Evolutionary conservation across 2,113 vertebrate species (phyloP), one percentile per base, ranked within the genome.

Genomic region (Brevimyrus niger): DNA sequence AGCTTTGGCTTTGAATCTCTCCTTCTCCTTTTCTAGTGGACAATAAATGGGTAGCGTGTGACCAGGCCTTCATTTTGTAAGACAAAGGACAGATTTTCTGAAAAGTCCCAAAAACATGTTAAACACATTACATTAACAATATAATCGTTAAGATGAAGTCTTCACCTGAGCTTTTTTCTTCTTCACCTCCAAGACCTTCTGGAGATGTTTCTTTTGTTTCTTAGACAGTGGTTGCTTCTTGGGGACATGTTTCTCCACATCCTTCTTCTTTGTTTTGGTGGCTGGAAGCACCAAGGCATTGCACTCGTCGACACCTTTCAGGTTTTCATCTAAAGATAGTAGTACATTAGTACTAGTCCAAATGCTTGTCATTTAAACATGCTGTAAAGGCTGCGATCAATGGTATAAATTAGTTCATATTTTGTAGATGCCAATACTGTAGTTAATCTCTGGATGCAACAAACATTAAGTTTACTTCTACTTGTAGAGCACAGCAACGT

Each of bases 171-270:
- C 94, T 91, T 99, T 99, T 92, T 99, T 99, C 6, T 97, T 95
- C 89, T 99, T 99, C 87, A 96, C 96, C 86, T 99, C 97, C 89
- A 99, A 51, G 88, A 99, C 91, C 69, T 96, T 99, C 94, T 98
- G 95, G 88, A 99, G 93, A 58, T 93, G 93, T 89, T 97, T 99
- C 92, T 92, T 97, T 92, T 97, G 97, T 55, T 97, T 99, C 94
- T 97, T 98, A 84, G 96, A 98, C 48, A 99, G 94, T 0, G 96
- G 97, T 87, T 94, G 97, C 91, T 96, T 99, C 51, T 90, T 94
- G 2, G 92, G 93, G 3, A 92, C 13, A 0, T 73, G 73, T 42
- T 91, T 42, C 88, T 92, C 27, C 8, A 90, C 0, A 11, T 2
- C 0, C 61, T 85, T 51, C 92, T 96, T 97, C 94, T 97, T 97